Evolutionary conservation across 1,140 invertebrate genomes (phyloP), one percentile per base, ranked within the genome.

Genomic region (Aphelinus certus): DNA sequence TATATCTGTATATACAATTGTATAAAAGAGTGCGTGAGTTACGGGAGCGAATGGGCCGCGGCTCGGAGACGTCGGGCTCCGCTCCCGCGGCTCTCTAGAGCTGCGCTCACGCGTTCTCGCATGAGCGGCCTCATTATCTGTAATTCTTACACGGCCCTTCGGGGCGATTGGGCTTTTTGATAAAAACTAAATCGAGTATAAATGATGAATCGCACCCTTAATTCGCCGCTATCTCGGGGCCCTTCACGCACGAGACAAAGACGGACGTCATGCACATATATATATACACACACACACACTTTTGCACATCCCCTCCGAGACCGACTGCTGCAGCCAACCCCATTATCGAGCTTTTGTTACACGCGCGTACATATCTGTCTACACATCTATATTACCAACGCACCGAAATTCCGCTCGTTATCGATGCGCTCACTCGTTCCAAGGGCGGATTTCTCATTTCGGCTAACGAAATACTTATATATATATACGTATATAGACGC

Each of bases 131-230:
- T 75, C 60, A 69, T 75, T 69, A 74, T 62, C 51, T 46, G 7
- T 49, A 42, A 64, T 7, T 53, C 53, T 46, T 51, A 26, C 48
- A 26, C 63, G 43, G n/a, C 47, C 61, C 60, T 6, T 3, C 53
- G 7, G 46, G 2, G 42, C 57, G 43, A 70, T 9, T 10, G 2
- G 63, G 1, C 63, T 70, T 75, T 75, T 69, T 58, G 53, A 75
- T 75, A 69, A 75, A 71, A 75, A 75, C 71, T 75, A 49, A 75
- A 75, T 75, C 73, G 73, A 75, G 73, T 68, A 75, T 71, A 57
- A 75, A 71, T 71, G 73, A 75, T 75, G 60, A 60, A 75, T 75
- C 60, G 26, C 53, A 66, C 58, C 55, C 58, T 43, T 46, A 9
- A 7, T n/a, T 43, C 6, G 49, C 26, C 63, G 63, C 63, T 53